Conservation (phyloP, 2,113 vertebrate species). For the Cryptoleucopteryx plumbea region DNA sequence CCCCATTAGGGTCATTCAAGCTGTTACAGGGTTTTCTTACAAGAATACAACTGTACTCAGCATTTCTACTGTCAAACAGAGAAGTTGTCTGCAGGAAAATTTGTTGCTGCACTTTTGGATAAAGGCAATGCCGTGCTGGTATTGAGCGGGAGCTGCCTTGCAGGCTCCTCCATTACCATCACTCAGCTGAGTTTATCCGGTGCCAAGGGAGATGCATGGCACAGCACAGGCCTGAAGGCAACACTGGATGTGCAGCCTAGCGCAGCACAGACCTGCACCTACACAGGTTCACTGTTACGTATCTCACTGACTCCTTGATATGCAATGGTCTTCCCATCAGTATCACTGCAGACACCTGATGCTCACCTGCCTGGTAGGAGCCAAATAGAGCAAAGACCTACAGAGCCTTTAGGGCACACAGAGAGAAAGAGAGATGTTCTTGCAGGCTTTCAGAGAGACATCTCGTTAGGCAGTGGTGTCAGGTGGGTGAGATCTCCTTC, state of each 20-base stretch:
- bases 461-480: not conserved
- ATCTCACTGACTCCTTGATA: not conserved
- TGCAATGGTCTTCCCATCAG: not conserved
- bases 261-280: not conserved
- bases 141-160: not conserved
- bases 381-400: not conserved
- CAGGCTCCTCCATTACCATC: not conserved
- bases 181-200: not conserved
- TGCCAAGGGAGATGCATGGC: not conserved
- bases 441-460: not conserved
- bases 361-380: not conserved
- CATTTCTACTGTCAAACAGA: not conserved
- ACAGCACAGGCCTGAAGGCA: not conserved
- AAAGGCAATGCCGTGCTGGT: not conserved
- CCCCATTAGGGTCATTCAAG: not conserved
- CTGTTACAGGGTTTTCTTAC: not conserved
- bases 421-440: not conserved
- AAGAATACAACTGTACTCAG: not conserved
- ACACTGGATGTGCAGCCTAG: fast-evolving
- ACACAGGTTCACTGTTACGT: not conserved
- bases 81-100: not conserved
- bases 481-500: not conserved
- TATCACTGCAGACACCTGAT: not conserved
- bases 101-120: not conserved
- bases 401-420: not conserved